Evolutionary conservation across 2,797 vertebrate species (phyloP).

Genomic region (Syngnathus rostellatus): DNA sequence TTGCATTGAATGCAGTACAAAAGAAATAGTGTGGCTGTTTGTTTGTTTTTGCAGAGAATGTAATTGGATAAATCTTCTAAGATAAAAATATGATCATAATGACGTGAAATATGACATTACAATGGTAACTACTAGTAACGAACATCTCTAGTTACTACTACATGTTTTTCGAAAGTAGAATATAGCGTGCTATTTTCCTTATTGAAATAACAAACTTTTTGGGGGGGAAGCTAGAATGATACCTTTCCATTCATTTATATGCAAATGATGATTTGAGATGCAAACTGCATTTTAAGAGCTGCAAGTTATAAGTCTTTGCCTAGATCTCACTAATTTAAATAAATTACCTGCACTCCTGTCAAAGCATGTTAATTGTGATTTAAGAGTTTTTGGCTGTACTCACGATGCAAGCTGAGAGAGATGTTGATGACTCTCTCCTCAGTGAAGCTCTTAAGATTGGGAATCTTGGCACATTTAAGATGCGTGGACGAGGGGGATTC

Average conservation of each 20-base stretch:
- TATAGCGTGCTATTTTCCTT: no score
- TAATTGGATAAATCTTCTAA: not conserved
- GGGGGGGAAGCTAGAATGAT: no score
- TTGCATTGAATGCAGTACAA: not conserved
- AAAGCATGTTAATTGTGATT: not conserved
- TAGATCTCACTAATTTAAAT: not conserved
- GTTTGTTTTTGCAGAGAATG: not conserved
- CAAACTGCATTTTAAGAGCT: not conserved
- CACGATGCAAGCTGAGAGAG: conserved; percentile 92
- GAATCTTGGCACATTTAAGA: conserved; percentile 90
- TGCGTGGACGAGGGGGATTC: conserved; percentile 80
- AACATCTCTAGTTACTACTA: no score
- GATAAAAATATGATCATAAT: not conserved
- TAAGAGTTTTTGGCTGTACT: conserved; percentile 54
- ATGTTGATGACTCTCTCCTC: conserved; percentile 91
- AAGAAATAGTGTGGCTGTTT: not conserved
- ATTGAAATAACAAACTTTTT: no score
- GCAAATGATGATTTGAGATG: not conserved
- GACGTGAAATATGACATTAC: not conserved
- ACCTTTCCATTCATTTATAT: no score
- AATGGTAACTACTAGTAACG: no score
- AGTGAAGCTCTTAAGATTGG: conserved; percentile 86
- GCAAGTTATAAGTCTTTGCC: not conserved
- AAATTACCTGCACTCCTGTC: not conserved
- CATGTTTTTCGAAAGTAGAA: no score